Conservation (phyloP, 2,113 vertebrate species). For the Saimiri boliviensis region DNA sequence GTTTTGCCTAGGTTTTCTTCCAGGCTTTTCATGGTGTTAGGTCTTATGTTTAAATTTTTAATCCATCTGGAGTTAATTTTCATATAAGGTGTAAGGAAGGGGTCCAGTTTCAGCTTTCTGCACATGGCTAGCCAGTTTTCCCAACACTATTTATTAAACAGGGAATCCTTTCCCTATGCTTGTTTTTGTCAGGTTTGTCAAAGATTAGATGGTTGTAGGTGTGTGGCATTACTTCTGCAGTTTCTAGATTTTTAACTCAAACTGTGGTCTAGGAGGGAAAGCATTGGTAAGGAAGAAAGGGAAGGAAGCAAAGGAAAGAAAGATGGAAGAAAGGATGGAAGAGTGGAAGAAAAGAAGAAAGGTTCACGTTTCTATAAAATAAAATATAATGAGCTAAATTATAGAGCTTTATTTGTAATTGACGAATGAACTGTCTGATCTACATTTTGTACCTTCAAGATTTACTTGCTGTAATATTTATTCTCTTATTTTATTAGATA, state of each 20-base stretch:
- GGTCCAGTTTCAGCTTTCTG: no score
- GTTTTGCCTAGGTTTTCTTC: no score
- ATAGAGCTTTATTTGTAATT: not conserved
- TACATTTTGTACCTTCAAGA: not conserved
- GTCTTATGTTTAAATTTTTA: no score
- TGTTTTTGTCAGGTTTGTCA: no score
- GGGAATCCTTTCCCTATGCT: no score
- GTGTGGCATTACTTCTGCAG: no score
- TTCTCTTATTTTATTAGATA: slow-evolving; percentile 10
- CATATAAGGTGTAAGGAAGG: no score
- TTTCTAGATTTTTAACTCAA: not conserved
- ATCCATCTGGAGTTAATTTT: no score
- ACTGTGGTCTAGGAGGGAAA: not conserved
- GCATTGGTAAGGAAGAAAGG: not conserved
- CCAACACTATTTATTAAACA: no score
- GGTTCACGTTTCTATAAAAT: not conserved
- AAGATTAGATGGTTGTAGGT: no score
- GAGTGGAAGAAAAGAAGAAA: not conserved
- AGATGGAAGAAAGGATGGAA: not conserved
- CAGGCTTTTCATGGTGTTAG: no score
- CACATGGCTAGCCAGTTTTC: no score
- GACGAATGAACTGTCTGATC: not conserved
- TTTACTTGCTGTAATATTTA: not conserved
- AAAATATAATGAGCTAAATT: slow-evolving; percentile 22
- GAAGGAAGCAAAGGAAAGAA: not conserved